Evolutionary conservation across 1,140 invertebrate species (phyloP).

Genomic region (Sesamia nonagrioides): DNA sequence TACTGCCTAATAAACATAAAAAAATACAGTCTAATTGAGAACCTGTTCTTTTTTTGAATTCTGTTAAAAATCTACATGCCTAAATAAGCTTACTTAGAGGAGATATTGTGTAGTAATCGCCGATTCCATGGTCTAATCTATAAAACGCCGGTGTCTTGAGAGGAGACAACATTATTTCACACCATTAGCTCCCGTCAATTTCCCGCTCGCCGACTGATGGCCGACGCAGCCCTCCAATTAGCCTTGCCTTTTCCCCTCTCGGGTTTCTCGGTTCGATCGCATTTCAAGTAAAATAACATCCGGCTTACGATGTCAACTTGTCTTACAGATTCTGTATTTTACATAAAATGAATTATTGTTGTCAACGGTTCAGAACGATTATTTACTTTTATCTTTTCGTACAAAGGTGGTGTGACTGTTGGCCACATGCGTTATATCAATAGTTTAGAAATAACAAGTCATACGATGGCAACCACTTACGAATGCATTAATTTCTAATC

Average conservation of each 20-base stretch:
- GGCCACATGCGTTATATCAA: no score
- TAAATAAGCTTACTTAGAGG: background rate
- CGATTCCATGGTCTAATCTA: slow-evolving; percentile 20
- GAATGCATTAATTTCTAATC: no score
- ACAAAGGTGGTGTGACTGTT: no score
- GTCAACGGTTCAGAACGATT: no score
- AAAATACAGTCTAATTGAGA: no score
- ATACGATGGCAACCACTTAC: no score
- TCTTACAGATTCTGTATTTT: background rate
- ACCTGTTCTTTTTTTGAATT: no score
- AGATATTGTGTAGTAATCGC: slow-evolving; percentile 10
- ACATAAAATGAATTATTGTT: background rate
- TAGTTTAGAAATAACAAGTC: no score
- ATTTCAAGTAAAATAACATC: slow-evolving; percentile 31
- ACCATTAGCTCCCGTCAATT: slow-evolving; percentile 3
- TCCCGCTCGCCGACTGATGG: slow-evolving; percentile 2
- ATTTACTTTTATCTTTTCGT: no score
- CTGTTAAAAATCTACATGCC: no score
- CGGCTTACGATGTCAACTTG: slow-evolving; percentile 15
- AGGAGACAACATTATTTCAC: slow-evolving; percentile 20
- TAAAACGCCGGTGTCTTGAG: background rate
- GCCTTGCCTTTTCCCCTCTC: slow-evolving; percentile 24
- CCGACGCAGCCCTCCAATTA: slow-evolving; percentile 26
- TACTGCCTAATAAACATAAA: no score
- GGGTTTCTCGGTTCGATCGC: slow-evolving; percentile 25